A percentile compares a stretch with the other conserved stretches of the same genome.
phyloP scores from a whole-genome alignment of 1,140 invertebrate genomes.

The Metopolophium dirhodum region DNA sequence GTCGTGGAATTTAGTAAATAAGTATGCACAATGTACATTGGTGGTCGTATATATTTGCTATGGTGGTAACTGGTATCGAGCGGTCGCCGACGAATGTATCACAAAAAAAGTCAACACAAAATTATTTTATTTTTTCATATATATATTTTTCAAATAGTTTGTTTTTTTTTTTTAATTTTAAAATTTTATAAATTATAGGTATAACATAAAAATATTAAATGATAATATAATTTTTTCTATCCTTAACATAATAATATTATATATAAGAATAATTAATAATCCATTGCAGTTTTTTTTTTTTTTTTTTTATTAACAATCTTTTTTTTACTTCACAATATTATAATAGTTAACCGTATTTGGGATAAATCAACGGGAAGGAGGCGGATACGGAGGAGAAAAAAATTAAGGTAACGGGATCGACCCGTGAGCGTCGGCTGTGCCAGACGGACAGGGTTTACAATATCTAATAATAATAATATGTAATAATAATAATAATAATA shows the following conservation, averaged over 20 bases:
- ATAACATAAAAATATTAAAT: slow-evolving; percentile 50
- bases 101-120: not conserved
- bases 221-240: slow-evolving; percentile 48
- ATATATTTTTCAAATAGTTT: slow-evolving; percentile 42
- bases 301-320: not conserved
- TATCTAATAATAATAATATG: slow-evolving; percentile 14
- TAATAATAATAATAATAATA: slow-evolving; percentile 27
- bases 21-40: too few relatives aligned
- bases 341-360: not conserved
- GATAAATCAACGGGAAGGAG: not conserved
- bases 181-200: slow-evolving; percentile 52
- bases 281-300: slow-evolving; percentile 28
- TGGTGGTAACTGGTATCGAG: too few relatives aligned
- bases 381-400: not conserved
- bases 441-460: not conserved
- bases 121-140: not conserved
- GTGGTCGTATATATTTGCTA: too few relatives aligned
- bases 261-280: slow-evolving; percentile 48
- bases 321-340: slow-evolving; percentile 19
- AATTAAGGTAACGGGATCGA: slow-evolving; percentile 32
- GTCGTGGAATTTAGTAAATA: too few relatives aligned
- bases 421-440: not conserved
- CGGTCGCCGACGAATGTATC: too few relatives aligned
- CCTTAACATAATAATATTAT: slow-evolving; percentile 31
- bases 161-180: slow-evolving; percentile 32